phyloP scores from a whole-genome alignment of 2,797 vertebrate species.

The Serranus cabrilla region DNA sequence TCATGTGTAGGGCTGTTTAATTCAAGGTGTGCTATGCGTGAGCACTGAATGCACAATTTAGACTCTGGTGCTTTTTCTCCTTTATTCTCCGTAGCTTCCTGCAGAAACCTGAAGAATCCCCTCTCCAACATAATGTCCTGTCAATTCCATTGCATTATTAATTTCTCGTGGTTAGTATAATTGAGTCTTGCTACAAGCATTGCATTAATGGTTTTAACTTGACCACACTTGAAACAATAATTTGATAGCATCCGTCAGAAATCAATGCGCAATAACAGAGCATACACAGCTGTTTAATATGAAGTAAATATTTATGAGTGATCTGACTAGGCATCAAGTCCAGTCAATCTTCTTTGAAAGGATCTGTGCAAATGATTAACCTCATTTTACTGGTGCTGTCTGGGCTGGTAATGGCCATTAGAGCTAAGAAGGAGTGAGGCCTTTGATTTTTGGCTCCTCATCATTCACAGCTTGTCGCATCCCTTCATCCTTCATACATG shows the following conservation, averaged over 20 bases:
- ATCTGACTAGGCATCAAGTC: constrained; percentile 96
- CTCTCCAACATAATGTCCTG: constrained; percentile 27
- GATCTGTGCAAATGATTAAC: constrained; percentile 99
- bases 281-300: constrained; percentile 92
- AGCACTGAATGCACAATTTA: constrained; percentile 3
- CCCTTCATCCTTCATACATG: constrained; percentile 95
- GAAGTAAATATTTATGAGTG: constrained; percentile 99
- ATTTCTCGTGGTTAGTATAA: constrained; percentile 69
- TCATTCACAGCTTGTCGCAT: constrained; percentile 98
- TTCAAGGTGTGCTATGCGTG: constrained; percentile 15
- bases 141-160: constrained; percentile 73
- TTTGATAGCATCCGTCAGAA: constrained; percentile 88
- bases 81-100: neutral
- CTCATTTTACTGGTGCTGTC: constrained; percentile 95
- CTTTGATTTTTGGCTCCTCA: constrained; percentile 95
- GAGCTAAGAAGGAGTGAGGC: constrained; percentile 90
- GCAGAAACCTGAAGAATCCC: constrained; percentile 26
- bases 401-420: constrained; percentile 97
- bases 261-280: constrained; percentile 95
- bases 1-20: constrained; percentile 56
- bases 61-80: constrained; percentile 8
- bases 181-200: constrained; percentile 71
- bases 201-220: constrained; percentile 73
- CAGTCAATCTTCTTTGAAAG: constrained; percentile 97
- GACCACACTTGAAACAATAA: constrained; percentile 85